Base-by-base conservation (phyloP, 2,888 invertebrate genomes). In the Nomada ferruginata region DNA sequence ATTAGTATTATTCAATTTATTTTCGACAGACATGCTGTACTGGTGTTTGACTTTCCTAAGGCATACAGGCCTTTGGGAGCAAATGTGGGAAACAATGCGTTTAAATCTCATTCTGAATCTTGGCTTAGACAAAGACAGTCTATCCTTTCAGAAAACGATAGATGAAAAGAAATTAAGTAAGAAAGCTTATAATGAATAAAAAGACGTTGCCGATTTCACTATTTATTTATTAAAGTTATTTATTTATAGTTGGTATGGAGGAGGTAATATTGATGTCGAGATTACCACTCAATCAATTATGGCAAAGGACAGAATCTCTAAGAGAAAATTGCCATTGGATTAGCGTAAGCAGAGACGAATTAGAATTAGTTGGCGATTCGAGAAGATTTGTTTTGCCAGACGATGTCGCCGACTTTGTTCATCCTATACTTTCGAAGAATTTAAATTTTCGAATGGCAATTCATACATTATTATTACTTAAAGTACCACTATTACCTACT, bases 51-150 rank as follows among this genome's bases (percentile, higher is more conserved):
- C 92, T 64, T 96, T 96, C 90, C 91, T 96, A 26, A 95, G 96
- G 70, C 97, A 97, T 90, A 95, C 96, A 10, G 97, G 97, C 0
- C 94, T 97, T 77, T 96, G 96, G 95, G 97, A 97, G 94, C 96
- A 96, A 89, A 95, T 97, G 89, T 96, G 96, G 95, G 96, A 96
- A 83, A 94, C 97, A 53, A 92, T 97, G 64, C 95, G 96, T 91
- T 94, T 97, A 91, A 96, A 96, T 89, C 94, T 96, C 47, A 96
- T 96, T 85, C 94, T 97, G 85, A 97, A 96, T 94, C 94, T 96
- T 3, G 86, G 84, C 63, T 65, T 93, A 50, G 72, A 83, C 20
- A 91, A 86, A 78, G 88, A 90, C 23, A 87, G 84, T 68, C 76
- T 92, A n/a, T 75, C 84, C 26, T 89, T 91, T 79, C 84, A 89